Evolutionary conservation across 2,113 vertebrate species (phyloP), one percentile per base, ranked within the genome.

Genomic region (Brienomyrus brachyistius): DNA sequence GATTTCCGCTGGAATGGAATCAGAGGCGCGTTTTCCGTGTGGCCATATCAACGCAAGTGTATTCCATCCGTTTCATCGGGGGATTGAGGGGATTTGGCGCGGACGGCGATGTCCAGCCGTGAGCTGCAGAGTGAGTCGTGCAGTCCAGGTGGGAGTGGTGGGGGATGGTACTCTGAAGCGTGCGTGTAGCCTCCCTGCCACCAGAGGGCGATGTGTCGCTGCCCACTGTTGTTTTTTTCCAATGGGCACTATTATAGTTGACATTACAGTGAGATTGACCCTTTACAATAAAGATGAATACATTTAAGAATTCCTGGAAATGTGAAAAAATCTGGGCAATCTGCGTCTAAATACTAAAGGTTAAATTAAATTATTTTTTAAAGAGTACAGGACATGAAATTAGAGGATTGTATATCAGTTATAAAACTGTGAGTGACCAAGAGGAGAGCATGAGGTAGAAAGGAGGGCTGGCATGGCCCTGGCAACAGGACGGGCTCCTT

Each of bases 41-140:
- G 23, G 84, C 27, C 85, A 52, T 86, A 86, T 52, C 47, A 47
- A 86, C 23, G 23, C 45, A 50, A 52, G n/a, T 86, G 45, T 52
- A 86, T 86, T 47, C n/a, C 85, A 87, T 87, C 51, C 50, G n/a
- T 87, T 87, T 87, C 40, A 23, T 87, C 51, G 27, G 17, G 31
- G 85, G 85, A 54, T 87, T 87, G 50, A 87, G 48, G 85, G 51
- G 85, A 87, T 87, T 87, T 87, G 85, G 45, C 0, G 23, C 5
- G 17, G 31, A 35, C 48, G 19, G 85, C 27, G 13, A 54, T 54
- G 51, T 87, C 85, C 85, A 87, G 51, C 31, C 27, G 31, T 4
- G 85, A 87, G 85, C 51, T 54, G 50, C 85, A 87, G 82, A 84
- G 82, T 23, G 82, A 84, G 21, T 43, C 45, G 27, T 6, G 7